Base-by-base conservation (phyloP, 2,888 invertebrate species). In the Lasius platythorax region DNA sequence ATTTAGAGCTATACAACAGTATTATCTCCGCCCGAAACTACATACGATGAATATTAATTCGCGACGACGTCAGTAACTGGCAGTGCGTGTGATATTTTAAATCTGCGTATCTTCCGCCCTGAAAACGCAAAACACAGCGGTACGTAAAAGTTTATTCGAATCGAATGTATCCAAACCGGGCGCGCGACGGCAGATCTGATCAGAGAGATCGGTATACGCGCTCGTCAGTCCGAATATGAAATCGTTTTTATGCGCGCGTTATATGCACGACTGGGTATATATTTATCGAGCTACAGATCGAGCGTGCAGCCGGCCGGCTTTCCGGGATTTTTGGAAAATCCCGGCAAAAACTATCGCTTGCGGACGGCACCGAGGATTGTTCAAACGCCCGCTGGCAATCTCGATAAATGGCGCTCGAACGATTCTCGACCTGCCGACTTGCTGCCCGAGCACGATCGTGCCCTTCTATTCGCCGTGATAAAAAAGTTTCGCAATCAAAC, bases 321-420 rank as follows among this genome's bases (percentile, higher is more conserved):
- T 91, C 89, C 85, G 86, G 89, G 90, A 90, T 90, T 91, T 90
- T 88, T 37, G 85, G 86, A 88, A 92, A 92, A 92, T 92, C 90
- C 90, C 90, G 86, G 68, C 85, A 83, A 85, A 88, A 91, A 87
- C 86, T 89, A 83, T 87, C 84, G 76, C 88, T 87, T 82, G 89
- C 84, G 79, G 78, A 67, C 86, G 84, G 84, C 85, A 84, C 86
- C 76, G 73, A 73, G 87, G 83, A 87, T 86, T 87, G 90, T 89
- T 85, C 85, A 84, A 89, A 89, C 85, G 87, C 90, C 70, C 88
- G 68, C 78, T 87, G 89, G 83, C 89, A 88, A 91, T 86, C 88
- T 86, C 89, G 91, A 91, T 89, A 91, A 92, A 92, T 90, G 83
- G 88, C 87, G 86, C 87, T 84, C 88, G 83, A 91, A 85, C 89